Percentiles rank a stretch among this genome's conserved stretches.
These are phyloP conservation scores for Poeciliopsis retropinna DNA, from an alignment of 2,113 vertebrate species.

Conservation along the genomic window DNA sequence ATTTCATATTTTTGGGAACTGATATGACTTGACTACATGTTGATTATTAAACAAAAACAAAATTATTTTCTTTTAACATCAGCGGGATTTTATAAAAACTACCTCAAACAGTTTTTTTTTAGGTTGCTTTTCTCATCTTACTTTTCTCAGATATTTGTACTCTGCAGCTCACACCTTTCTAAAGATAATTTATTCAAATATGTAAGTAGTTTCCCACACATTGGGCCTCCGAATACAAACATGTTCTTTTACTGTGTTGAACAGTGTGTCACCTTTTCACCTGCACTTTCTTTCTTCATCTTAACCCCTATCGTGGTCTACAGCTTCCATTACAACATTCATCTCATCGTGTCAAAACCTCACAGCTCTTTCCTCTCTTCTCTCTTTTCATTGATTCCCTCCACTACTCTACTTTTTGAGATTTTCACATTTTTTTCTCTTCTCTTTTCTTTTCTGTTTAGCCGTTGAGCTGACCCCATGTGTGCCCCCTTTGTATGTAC, in stretches of 20 bases:
- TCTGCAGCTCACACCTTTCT: slow-evolving; percentile 6
- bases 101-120: background rate
- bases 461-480: slow-evolving; percentile 50
- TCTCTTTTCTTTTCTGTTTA: slow-evolving; percentile 46
- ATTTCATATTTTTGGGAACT: too few relatives aligned
- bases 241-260: slow-evolving; percentile 30
- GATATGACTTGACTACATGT: background rate
- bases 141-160: slow-evolving; percentile 32
- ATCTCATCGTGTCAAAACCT: slow-evolving; percentile 59
- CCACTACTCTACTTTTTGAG: slow-evolving; percentile 40
- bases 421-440: slow-evolving; percentile 37
- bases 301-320: slow-evolving; percentile 43
- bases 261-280: slow-evolving; percentile 50
- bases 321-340: slow-evolving; percentile 57
- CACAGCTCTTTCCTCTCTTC: slow-evolving; percentile 33
- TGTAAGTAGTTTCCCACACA: slow-evolving; percentile 56
- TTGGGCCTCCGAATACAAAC: slow-evolving; percentile 39
- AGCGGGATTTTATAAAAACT: background rate
- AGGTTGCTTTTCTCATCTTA: background rate
- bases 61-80: background rate
- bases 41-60: background rate
- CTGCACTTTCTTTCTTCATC: slow-evolving; percentile 28
- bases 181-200: slow-evolving; percentile 36
- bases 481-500: slow-evolving; percentile 38
- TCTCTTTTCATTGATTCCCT: slow-evolving; percentile 35